These are phyloP conservation scores for Trileptium ribeirensis DNA, from an alignment of 2,888 invertebrate genomes.

Conservation along the genomic window DNA sequence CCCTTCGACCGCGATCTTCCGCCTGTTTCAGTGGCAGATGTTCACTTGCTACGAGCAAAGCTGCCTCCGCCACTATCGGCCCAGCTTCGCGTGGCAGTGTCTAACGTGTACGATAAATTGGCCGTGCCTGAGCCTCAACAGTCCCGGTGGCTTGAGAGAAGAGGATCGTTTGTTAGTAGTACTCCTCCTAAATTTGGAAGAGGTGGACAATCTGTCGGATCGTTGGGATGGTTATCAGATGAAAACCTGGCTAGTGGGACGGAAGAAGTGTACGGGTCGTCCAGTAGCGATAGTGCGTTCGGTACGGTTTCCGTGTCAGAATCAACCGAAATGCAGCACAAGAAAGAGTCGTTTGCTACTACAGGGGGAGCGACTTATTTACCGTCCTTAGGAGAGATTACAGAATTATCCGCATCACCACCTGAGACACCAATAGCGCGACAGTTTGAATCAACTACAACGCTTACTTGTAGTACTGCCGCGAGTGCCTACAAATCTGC, in stretches of 20 bases:
- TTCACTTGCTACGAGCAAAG: conserved; percentile 1
- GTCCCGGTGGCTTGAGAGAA: background rate
- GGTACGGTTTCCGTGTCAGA: too few relatives aligned
- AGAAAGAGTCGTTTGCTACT: too few relatives aligned
- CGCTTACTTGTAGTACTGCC: too few relatives aligned
- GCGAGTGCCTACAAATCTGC: conserved; percentile 10
- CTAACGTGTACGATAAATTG: conserved; percentile 10
- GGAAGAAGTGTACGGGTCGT: background rate
- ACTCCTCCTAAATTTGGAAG: conserved; percentile 22
- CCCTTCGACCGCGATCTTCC: conserved; percentile 21
- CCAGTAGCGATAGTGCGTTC: too few relatives aligned
- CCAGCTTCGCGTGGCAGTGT: background rate
- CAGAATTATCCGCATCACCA: background rate
- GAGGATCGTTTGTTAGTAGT: conserved; percentile 14
- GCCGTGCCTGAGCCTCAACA: background rate
- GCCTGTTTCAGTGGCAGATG: background rate
- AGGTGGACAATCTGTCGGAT: background rate
- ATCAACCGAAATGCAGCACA: too few relatives aligned
- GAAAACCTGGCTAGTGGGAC: background rate
- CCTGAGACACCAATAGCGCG: background rate
- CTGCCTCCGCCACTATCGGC: conserved; percentile 16
- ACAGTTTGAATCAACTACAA: background rate
- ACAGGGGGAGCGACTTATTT: background rate
- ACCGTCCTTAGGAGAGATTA: background rate
- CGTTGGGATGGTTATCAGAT: background rate